A percentile compares a stretch with the other conserved stretches of the same genome.
These are phyloP conservation scores for Drosophila simulans DNA, from an alignment of 1,140 invertebrate genomes.

Conservation along the genomic window DNA sequence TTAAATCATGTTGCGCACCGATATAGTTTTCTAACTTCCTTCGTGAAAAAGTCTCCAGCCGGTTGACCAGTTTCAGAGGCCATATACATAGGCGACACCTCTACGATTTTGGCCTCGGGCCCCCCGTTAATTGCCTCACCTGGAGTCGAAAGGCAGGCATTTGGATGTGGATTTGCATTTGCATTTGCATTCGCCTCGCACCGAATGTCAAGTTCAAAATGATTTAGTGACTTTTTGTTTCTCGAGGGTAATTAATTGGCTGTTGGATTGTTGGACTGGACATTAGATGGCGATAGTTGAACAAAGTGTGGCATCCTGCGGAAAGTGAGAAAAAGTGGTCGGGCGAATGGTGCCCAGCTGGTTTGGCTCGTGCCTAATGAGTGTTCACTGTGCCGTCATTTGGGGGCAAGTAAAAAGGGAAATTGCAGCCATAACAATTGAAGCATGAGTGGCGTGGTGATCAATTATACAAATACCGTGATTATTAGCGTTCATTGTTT, in stretches of 20 bases:
- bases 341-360: slow-evolving; percentile 40
- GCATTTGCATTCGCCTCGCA: slow-evolving; percentile 61
- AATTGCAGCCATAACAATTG: not conserved
- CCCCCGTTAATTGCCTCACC: slow-evolving; percentile 39
- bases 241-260: slow-evolving; percentile 67
- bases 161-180: slow-evolving; percentile 44
- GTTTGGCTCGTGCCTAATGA: slow-evolving; percentile 52
- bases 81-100: slow-evolving; percentile 25
- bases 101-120: slow-evolving; percentile 12
- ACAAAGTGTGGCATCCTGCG: slow-evolving; percentile 28
- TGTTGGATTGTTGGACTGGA: slow-evolving; percentile 11
- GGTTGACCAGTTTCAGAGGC: slow-evolving; percentile 61
- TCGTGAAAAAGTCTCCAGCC: slow-evolving; percentile 38
- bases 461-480: slow-evolving; percentile 2
- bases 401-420: not conserved
- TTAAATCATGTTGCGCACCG: slow-evolving; percentile 70
- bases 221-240: slow-evolving; percentile 73
- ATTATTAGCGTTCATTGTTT: slow-evolving; percentile 1
- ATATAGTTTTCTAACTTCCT: slow-evolving; percentile 43
- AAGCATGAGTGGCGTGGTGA: slow-evolving; percentile 2
- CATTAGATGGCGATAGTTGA: slow-evolving; percentile 31
- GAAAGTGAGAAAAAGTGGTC: slow-evolving; percentile 5
- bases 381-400: slow-evolving; percentile 22
- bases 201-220: slow-evolving; percentile 81
- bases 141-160: slow-evolving; percentile 35